Base-by-base conservation (phyloP, 2,113 vertebrate genomes). In the Emydura subglobosa region DNA sequence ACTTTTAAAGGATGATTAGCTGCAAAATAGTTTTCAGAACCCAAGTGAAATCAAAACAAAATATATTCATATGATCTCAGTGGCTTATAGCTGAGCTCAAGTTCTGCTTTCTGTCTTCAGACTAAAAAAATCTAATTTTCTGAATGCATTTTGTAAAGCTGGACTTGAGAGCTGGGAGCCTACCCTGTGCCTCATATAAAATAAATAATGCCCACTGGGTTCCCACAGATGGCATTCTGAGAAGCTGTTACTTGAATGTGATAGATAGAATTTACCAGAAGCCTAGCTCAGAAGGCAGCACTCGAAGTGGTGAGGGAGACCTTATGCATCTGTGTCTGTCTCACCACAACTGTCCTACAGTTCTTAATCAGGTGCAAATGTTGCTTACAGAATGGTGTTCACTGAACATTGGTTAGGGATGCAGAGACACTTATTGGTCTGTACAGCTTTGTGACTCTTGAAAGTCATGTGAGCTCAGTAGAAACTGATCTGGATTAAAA, bases 131-230 rank as follows among this genome's bases (percentile, higher is more conserved):
- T 47, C 47, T 47, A 0, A 0, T 21, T 81, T 3, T 25, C 7
- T 53, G 47, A n/a, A 27, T 34, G 47, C 17, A 2, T 91, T 87
- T 87, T 42, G 3, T 24, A 79, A 19, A 44, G 42, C 10, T 31
- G 54, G 22, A 57, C 42, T 31, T 13, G 39, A 68, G 13, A 39
- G 7, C 19, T 31, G 55, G 7, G 54, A 65, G 44, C 7, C 21
- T 44, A 12, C 4, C 50, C 1, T 47, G 47, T 47, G 0, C 0
- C 0, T 22, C 34, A 4, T 25, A 2, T 83, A 16, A 34, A 65
- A 65, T n/a, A 65, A 34, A 3, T 31, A 59, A 59, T 59, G 25
- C 25, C 57, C 27, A 59, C 3, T 65, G 16, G 29, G 31, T 31
- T 61, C 13, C 50, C n/a, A 22, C 7, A 83, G 21, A 34, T 80